These are phyloP conservation scores for Rhabdomys pumilio DNA, from an alignment of 2,797 vertebrate genomes.

Conservation along the genomic window DNA sequence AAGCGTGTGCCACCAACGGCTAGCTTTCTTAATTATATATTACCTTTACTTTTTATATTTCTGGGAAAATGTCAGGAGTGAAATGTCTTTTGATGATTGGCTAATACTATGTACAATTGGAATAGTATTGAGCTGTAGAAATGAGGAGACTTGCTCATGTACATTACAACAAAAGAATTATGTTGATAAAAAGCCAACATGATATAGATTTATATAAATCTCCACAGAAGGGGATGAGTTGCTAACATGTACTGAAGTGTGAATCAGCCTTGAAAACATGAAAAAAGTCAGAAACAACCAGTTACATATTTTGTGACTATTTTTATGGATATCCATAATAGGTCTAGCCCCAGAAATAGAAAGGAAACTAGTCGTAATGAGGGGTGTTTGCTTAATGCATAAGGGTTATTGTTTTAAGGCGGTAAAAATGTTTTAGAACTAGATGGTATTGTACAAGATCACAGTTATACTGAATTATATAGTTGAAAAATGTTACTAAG, in stretches of 20 bases:
- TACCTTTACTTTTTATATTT: constrained; percentile 65
- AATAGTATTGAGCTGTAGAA: constrained; percentile 49
- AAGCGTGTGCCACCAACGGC: background rate
- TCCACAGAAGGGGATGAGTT: background rate
- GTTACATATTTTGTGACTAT: constrained; percentile 1
- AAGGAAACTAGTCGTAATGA: background rate
- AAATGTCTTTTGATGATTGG: constrained; percentile 46
- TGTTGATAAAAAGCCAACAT: constrained; percentile 4
- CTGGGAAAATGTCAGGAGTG: constrained; percentile 27
- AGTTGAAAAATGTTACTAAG: background rate
- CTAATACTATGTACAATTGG: background rate
- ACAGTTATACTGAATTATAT: constrained; percentile 14
- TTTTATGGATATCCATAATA: background rate
- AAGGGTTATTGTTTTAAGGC: background rate
- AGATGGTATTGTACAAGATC: background rate
- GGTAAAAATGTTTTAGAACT: constrained; percentile 43
- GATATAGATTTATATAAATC: background rate
- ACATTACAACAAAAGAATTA: background rate
- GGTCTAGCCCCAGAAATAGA: background rate
- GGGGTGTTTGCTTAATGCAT: constrained; percentile 8
- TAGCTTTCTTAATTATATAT: constrained; percentile 34
- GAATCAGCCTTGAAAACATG: background rate
- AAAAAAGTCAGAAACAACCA: constrained; percentile 34
- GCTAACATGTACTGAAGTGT: background rate
- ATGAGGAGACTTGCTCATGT: background rate